Evolutionary conservation across 2,797 vertebrate species (phyloP), one percentile per base, ranked within the genome.

Genomic region (Chiroxiphia lanceolata): DNA sequence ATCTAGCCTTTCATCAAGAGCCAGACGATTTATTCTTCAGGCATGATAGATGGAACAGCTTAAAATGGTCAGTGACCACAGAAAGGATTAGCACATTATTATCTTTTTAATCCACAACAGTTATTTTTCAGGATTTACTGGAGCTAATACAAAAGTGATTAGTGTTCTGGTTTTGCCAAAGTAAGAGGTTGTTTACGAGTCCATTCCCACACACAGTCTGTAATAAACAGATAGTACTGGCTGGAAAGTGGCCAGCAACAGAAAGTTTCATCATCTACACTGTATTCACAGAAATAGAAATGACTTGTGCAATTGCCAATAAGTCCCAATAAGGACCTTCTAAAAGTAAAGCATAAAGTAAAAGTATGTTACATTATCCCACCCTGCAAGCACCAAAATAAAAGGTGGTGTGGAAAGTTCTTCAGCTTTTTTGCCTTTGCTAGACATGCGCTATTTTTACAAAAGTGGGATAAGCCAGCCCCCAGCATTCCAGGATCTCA

Each of bases 111-210:
- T 95, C 79, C 86, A 92, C 72, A 96, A 76, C 79, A 94, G 92
- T 96, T 95, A 95, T 85, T 92, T 91, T 96, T 91, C 59, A 48
- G 86, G 94, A 90, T 94, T 96, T 96, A 95, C 80, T 82, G 27
- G 56, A 90, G 82, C 89, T 83, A 93, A 96, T 94, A 96, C 74
- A 96, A 96, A 97, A 97, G 75, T 96, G 83, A 96, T 97, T 93
- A 96, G 87, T 87, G 76, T 57, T 93, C 59, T 80, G 80, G 31
- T 63, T 91, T 90, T 82, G 83, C 71, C 86, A 74, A 90, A 93
- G 74, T 48, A 53, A 93, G 85, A 78, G 68, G 34, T 72, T 94
- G 76, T 93, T 97, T 96, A 95, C 91, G 53, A 91, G 59, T 93
- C 87, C 83, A 80, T 95, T 95, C 87, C 59, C 65, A 93, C 44